Base-by-base conservation (phyloP, 2,113 vertebrate species). In the Oxygymnocypris stewartii region DNA sequence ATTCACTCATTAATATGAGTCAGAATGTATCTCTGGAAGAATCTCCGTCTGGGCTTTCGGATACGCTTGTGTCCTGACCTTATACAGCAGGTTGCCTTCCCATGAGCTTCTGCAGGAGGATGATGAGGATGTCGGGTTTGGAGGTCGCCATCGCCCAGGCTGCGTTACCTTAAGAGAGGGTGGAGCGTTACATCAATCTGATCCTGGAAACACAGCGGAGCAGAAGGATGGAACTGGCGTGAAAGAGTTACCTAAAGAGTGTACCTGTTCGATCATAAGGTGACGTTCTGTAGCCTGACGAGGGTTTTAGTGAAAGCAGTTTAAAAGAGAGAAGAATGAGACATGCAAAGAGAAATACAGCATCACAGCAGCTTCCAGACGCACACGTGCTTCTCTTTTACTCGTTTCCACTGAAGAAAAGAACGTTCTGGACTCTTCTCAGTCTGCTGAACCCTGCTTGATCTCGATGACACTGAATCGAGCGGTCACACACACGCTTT, bases 121-220 rank as follows among this genome's bases (percentile, higher is more conserved):
- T 99, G 90, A 99, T 97, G 90, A 99, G 95, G 90, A 99, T 99
- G 85, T 99, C 98, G 0, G 98, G 98, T 89, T 99, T 99, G 86
- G 98, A 99, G 28, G 98, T 99, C 20, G 98, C 98, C 98, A 99
- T 99, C 59, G 98, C 98, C 98, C 98, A 99, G 0, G 98, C 98
- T 79, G 98, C 98, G 47, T 99, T 99, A 93, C 98, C 98, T 99
- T 91, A 37, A 71, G 67, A 37, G 67, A 5, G 25, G 16, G 35
- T 16, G 9, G 47, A 82, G 91, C 61, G 87, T 35, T 75, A 37
- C 14, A 28, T 25, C 40, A 35, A 61, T 40, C 6, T 6, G 18
- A 6, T 28, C 25, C 23, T 81, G 3, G 25, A 76, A 59, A 79
- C 87, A 71, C 61, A 28, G 49, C 11, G 61, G 4, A 82, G 18